Conservation (phyloP, 35 echinoderm and acorn worm genomes). For the Strongylocentrotus purpuratus region DNA sequence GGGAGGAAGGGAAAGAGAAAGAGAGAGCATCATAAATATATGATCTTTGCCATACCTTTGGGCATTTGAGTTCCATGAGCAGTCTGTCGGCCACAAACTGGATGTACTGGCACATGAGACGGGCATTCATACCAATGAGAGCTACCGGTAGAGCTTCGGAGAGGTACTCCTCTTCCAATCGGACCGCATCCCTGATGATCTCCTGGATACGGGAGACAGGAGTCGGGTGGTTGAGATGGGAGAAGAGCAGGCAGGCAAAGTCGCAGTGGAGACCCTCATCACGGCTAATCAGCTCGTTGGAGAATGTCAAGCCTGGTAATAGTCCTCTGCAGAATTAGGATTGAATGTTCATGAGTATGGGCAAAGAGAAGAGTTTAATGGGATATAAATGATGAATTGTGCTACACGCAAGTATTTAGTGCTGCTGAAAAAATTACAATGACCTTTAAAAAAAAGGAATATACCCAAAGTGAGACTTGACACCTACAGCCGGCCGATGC, state of each 20-base stretch:
- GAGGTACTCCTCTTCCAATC: slow-evolving; percentile 80
- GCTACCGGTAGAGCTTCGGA: slow-evolving; percentile 72
- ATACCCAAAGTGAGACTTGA: too few relatives aligned
- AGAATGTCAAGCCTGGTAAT: slow-evolving; percentile 89
- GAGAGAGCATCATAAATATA: not conserved
- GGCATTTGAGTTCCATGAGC: slow-evolving; percentile 73
- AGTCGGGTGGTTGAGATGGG: slow-evolving; percentile 72
- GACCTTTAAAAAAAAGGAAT: too few relatives aligned
- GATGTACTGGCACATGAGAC: slow-evolving; percentile 87
- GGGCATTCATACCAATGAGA: slow-evolving; percentile 90
- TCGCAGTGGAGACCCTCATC: slow-evolving; percentile 97
- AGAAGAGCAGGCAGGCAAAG: slow-evolving; percentile 93
- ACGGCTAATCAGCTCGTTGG: slow-evolving; percentile 95
- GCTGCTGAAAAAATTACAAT: too few relatives aligned
- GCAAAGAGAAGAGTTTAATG: too few relatives aligned
- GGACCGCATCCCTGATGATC: slow-evolving; percentile 83
- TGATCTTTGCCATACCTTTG: slow-evolving; percentile 65
- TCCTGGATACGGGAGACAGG: slow-evolving; percentile 43
- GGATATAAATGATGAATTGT: too few relatives aligned
- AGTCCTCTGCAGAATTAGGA: slow-evolving; percentile 61
- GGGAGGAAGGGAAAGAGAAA: too few relatives aligned
- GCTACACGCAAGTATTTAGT: too few relatives aligned
- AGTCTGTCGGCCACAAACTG: slow-evolving; percentile 94
- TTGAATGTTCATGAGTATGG: not conserved
- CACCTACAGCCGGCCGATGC: too few relatives aligned